Evolutionary conservation across 2,113 vertebrate genomes (phyloP), one percentile per base, ranked within the genome.

Genomic region (Martes martes): DNA sequence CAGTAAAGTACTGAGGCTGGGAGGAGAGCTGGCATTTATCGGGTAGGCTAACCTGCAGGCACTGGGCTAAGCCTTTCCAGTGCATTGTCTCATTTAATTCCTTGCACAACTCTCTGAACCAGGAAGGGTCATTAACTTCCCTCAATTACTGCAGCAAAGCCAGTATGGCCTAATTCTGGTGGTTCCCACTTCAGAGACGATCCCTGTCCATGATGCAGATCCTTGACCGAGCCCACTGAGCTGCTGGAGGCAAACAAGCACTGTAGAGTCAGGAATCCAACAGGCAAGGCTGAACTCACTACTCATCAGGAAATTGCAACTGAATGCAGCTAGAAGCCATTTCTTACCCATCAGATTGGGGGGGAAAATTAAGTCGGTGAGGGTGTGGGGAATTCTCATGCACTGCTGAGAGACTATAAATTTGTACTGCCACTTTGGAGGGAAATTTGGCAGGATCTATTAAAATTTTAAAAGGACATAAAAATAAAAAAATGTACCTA

Each of bases 371-470:
- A 78, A 65, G 84, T 84, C 88, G 91, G 73, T 91, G 59, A 92
- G 90, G 50, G 45, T 67, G 45, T 82, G 52, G 93, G 95, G 96
- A 91, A 94, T 93, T 97, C 95, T 85, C 50, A 47, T 11, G 31
- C 73, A 33, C 71, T 63, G 76, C 79, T 21, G 89, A 97, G 95
- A 96, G 82, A 91, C 98, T 93, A 85, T 97, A 95, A 97, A 97
- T 96, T 89, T 97, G 91, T 63, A 73, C 86, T 85, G 92, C 96
- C 93, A 95, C 97, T 97, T 97, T 91, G 94, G 96, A 97, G 96
- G 95, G 96, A 95, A 96, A 97, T 95, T 97, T 97, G 95, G 89
- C 96, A 98, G 96, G 96, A 97, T 93, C 96, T 97, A 97, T 96
- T 97, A 97, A 97, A 95, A 85, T 57, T 97, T 98, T 97, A 93